Evolutionary conservation across 2,113 vertebrate species (phyloP), one percentile per base, ranked within the genome.

Genomic region (Astatotilapia flaviijosephi): DNA sequence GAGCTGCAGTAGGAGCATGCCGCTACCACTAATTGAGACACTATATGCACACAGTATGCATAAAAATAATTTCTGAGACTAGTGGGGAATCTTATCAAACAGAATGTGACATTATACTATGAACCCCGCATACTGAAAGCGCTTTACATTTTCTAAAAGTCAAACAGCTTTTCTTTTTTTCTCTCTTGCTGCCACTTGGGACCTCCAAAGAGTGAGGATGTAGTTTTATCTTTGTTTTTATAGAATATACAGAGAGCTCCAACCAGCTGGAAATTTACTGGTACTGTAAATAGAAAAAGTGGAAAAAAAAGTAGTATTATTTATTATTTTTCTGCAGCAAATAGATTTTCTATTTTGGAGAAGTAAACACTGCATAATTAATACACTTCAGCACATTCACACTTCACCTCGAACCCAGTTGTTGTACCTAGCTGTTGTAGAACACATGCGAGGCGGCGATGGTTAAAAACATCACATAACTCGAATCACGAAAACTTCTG

Each of bases 211-310:
- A 37, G 56, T 19, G 53, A 56, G 9, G 17, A 73, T 5, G 26
- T 47, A 82, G 47, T 82, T 87, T 91, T 65, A 83, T 88, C 68
- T 86, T 31, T 75, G 33, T 80, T 86, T 79, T 83, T 80, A 45
- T 83, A 51, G 81, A 88, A 83, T 10, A 54, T 9, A 7, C 40
- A 88, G 19, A 68, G 0, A 54, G 83, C 9, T 79, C 7, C 56
- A 79, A 6, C 13, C 9, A 7, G 37, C 40, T 54, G 49, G 45
- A 83, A 85, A 81, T 62, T 26, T 3, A 47, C 31, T 53, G 4
- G 62, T 31, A 49, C 73, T 75, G 33, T 51, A 62, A 47, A 80
- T 49, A 80, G 23, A 12, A 75, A 53, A 83, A 33, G 3, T 21
- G 3, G 5, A 13, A 56, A 35, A 26, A n/a, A 60, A 14, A n/a